These are phyloP conservation scores for Lepidocolaptes lacrymiger DNA, from an alignment of 2,797 vertebrate genomes.

Conservation along the genomic window DNA sequence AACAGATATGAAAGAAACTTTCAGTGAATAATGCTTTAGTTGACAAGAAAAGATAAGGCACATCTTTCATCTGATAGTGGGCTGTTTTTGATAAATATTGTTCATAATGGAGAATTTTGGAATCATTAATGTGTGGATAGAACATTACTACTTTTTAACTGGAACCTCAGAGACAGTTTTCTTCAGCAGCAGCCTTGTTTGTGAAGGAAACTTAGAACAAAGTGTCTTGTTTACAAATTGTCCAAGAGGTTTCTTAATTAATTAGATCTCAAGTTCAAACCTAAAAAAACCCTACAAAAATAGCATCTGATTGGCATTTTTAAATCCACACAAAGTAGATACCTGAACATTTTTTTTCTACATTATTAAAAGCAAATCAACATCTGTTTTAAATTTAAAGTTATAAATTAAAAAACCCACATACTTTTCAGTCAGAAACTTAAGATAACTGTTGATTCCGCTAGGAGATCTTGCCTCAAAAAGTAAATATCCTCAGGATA, in stretches of 20 bases:
- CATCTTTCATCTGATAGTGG: conserved; percentile 90
- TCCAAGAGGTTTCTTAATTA: neutral
- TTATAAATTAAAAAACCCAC: neutral
- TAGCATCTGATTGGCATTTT: neutral
- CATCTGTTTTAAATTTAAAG: neutral
- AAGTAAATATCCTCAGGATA: conserved; percentile 30
- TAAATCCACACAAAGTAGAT: neutral
- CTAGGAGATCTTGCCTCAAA: neutral
- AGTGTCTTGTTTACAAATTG: conserved; percentile 18
- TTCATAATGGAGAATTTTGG: conserved; percentile 88
- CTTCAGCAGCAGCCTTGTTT: conserved; percentile 55
- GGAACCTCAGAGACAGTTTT: conserved; percentile 68
- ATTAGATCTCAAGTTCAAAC: conserved; percentile 7
- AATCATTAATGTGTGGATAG: conserved; percentile 88
- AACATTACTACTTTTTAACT: conserved; percentile 83
- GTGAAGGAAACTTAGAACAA: neutral
- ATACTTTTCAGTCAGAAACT: neutral
- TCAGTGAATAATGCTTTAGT: conserved; percentile 90
- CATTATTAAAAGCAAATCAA: neutral
- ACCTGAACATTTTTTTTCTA: neutral
- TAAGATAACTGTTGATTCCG: conserved; percentile 9
- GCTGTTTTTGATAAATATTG: conserved; percentile 91
- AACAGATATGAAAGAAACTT: conserved; percentile 91
- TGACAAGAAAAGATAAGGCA: conserved; percentile 94
- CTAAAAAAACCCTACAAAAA: neutral